phyloP scores from a whole-genome alignment of 2,113 vertebrate species.

The Cariama cristata region DNA sequence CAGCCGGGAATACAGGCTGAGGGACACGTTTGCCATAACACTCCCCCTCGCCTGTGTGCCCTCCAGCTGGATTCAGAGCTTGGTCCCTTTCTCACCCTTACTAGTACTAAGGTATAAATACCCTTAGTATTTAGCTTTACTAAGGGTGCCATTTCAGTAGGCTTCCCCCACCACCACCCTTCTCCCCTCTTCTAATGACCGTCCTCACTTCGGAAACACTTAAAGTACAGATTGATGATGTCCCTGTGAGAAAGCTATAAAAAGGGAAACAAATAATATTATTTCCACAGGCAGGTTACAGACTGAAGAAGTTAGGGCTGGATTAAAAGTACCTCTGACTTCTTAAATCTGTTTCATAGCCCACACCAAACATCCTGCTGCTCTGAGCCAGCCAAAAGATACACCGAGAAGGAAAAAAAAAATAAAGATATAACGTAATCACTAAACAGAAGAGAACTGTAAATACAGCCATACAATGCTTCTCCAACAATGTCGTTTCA shows the following conservation, averaged over 20 bases:
- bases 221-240: not conserved
- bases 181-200: not conserved
- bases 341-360: constrained; percentile 10
- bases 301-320: not conserved
- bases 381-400: not conserved
- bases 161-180: not conserved
- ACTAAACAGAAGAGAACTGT: not conserved
- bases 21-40: not conserved
- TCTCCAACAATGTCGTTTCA: not conserved
- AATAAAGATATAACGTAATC: not conserved
- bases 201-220: not conserved
- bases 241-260: not conserved
- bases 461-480: not conserved
- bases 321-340: constrained; percentile 5
- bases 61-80: not conserved
- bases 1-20: not conserved
- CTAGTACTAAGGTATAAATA: no score
- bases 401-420: not conserved
- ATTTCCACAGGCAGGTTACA: not conserved
- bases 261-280: not conserved
- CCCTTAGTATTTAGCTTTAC: not conserved
- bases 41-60: not conserved
- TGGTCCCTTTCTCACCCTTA: not conserved
- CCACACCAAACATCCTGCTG: constrained; percentile 21
- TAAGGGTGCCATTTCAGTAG: not conserved